Conservation (phyloP, 1,140 invertebrate genomes). For the Brachionus paranguensis region DNA sequence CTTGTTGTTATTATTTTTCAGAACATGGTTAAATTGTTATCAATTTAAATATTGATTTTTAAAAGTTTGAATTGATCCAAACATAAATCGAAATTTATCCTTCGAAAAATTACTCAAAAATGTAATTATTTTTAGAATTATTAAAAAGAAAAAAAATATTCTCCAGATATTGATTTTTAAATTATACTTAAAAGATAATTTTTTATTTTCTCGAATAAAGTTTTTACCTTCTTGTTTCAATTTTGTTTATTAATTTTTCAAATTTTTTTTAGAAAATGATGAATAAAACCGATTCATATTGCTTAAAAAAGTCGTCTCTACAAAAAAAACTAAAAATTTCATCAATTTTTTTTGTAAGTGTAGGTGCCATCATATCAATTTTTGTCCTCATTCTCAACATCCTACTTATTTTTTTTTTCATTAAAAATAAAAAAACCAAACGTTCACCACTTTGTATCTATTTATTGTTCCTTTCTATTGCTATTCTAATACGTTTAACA, state of each 20-base stretch:
- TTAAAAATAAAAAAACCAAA: slow-evolving; percentile 8
- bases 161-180: not conserved
- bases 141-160: not conserved
- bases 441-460: not conserved
- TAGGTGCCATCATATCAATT: not conserved
- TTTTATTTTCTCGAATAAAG: not conserved
- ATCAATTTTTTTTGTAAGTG: not conserved
- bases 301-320: not conserved
- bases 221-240: not conserved
- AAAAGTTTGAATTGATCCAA: not conserved
- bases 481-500: not conserved
- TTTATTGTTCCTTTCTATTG: not conserved
- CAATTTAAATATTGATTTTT: not conserved
- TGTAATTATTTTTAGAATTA: not conserved
- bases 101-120: not conserved
- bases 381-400: not conserved
- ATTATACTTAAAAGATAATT: not conserved
- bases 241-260: not conserved
- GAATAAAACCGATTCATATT: not conserved
- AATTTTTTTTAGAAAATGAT: not conserved
- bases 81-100: not conserved
- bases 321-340: not conserved
- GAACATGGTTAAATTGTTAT: not conserved
- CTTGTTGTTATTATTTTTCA: not conserved
- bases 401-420: not conserved